phyloP scores from a whole-genome alignment of 2,113 vertebrate genomes.

The Typhlomys cinereus region DNA sequence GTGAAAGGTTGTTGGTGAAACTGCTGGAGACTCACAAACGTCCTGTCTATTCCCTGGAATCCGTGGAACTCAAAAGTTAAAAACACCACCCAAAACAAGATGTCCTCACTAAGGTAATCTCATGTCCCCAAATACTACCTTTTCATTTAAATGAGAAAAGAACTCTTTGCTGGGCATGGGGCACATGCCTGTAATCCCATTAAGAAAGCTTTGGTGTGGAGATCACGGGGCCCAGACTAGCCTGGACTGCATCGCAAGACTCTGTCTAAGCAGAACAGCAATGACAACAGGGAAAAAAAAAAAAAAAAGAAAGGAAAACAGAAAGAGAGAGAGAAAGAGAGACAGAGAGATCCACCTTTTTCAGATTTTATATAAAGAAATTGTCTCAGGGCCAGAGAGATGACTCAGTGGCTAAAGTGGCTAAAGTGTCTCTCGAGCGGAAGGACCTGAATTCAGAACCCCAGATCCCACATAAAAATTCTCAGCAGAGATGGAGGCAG shows the following conservation, averaged over 20 bases:
- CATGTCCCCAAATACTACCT: background rate
- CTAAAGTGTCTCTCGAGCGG: no score
- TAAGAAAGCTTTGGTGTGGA: background rate
- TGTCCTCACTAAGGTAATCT: background rate
- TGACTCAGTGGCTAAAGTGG: no score
- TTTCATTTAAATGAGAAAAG: conserved; percentile 34
- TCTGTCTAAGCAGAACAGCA: background rate
- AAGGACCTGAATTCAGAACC: no score
- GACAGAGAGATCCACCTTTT: background rate
- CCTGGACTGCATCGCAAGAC: background rate
- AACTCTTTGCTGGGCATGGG: background rate
- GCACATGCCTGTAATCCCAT: background rate
- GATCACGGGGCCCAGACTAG: background rate
- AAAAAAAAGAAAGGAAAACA: background rate
- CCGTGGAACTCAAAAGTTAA: background rate
- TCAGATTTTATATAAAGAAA: no score
- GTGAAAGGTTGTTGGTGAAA: background rate
- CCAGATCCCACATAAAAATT: no score
- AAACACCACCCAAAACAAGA: background rate
- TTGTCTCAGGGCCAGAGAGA: no score
- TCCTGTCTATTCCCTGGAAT: background rate
- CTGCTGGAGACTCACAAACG: background rate
- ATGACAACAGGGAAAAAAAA: background rate
- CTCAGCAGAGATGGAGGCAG: no score
- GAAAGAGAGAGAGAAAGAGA: background rate